phyloP scores from a whole-genome alignment of 2,113 vertebrate genomes.

The Anguilla rostrata region DNA sequence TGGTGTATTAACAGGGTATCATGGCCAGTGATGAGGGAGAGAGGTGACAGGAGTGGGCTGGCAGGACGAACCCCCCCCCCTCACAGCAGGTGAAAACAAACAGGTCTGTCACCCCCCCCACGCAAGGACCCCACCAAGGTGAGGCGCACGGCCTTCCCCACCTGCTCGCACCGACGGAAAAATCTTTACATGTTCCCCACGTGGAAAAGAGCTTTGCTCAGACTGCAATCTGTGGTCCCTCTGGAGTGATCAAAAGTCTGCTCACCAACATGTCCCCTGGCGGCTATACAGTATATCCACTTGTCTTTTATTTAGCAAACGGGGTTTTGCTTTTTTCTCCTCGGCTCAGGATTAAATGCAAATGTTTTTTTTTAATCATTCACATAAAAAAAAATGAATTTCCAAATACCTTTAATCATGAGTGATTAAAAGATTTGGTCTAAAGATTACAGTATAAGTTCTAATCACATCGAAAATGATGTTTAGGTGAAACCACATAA shows the following conservation, averaged over 20 bases:
- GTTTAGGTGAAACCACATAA: neutral
- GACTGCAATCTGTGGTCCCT: neutral
- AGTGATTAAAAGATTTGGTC: neutral
- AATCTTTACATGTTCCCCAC: neutral
- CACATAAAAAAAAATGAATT: too few relatives aligned
- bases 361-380: neutral
- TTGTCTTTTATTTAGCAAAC: too few relatives aligned
- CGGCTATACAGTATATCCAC: too few relatives aligned
- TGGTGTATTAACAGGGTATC: neutral
- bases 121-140: neutral
- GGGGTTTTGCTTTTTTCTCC: neutral
- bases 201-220: neutral
- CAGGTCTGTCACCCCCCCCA: neutral
- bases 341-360: neutral
- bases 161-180: neutral
- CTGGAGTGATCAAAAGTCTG: neutral
- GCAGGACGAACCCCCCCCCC: neutral
- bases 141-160: neutral
- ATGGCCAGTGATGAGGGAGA: neutral
- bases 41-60: neutral
- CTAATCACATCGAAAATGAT: neutral
- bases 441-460: neutral
- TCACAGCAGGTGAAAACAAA: conserved; percentile 25
- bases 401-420: neutral
- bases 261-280: neutral